These are phyloP conservation scores for Parambassis ranga DNA, from an alignment of 2,797 vertebrate species.

Conservation along the genomic window DNA sequence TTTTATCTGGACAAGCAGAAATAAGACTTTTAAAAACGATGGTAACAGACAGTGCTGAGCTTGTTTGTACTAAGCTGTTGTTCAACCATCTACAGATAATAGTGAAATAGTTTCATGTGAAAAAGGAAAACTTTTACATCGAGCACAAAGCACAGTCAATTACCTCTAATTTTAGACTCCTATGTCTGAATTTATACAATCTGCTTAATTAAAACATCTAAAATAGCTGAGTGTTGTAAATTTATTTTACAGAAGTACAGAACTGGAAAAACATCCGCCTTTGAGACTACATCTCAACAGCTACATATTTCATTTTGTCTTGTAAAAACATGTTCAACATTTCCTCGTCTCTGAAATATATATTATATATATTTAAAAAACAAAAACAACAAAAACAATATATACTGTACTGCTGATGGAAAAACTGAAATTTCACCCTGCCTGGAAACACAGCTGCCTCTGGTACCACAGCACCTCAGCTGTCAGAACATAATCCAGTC, in stretches of 20 bases:
- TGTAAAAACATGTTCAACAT: not conserved
- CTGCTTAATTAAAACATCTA: not conserved
- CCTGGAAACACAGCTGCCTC: conserved; percentile 38
- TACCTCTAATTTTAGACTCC: not conserved
- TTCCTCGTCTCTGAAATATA: not conserved
- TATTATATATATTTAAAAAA: not conserved
- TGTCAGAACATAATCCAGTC: conserved; percentile 51
- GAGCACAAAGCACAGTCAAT: too few relatives aligned
- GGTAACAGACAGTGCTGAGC: too few relatives aligned
- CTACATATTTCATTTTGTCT: not conserved
- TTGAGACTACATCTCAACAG: conserved; percentile 2
- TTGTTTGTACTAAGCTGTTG: too few relatives aligned
- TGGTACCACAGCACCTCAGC: conserved; percentile 32
- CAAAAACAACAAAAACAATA: not conserved
- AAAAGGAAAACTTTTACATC: not conserved
- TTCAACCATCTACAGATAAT: too few relatives aligned
- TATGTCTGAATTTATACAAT: not conserved
- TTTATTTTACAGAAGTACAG: not conserved
- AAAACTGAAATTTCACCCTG: not conserved
- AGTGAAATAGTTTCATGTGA: too few relatives aligned
- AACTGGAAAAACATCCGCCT: conserved; percentile 12
- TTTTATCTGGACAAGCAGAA: too few relatives aligned
- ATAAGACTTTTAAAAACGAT: too few relatives aligned
- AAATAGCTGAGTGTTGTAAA: not conserved
- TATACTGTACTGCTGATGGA: not conserved